phyloP scores from a whole-genome alignment of 2,113 vertebrate species.

The Himantopus leucocephalus region DNA sequence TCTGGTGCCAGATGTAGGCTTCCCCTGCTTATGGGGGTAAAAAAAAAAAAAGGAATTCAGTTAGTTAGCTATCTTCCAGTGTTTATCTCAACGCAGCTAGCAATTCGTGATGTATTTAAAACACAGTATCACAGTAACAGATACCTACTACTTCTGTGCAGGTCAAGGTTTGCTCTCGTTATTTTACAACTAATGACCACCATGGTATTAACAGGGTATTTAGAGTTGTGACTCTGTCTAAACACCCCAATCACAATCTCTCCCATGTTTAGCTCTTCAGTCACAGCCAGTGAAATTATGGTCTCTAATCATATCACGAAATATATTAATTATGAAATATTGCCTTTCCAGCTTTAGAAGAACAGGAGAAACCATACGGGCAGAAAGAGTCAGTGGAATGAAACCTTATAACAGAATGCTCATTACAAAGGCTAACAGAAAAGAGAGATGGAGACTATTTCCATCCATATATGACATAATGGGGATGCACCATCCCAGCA shows the following conservation, averaged over 20 bases:
- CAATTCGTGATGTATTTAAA: background rate
- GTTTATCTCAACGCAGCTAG: background rate
- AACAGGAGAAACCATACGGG: background rate
- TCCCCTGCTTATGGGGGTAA: background rate
- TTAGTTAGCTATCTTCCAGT: background rate
- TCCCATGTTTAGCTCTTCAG: background rate
- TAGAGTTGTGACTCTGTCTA: background rate
- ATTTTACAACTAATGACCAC: background rate
- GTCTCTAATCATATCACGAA: background rate
- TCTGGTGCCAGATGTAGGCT: background rate
- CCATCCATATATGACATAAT: rapidly evolving
- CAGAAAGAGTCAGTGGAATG: background rate
- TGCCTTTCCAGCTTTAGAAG: background rate
- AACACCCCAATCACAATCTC: background rate
- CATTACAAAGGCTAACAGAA: background rate
- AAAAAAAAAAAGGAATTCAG: background rate
- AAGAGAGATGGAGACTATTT: background rate
- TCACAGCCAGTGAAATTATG: background rate
- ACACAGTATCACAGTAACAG: background rate
- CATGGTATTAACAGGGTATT: background rate
- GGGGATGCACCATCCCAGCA: background rate
- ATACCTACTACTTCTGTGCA: background rate
- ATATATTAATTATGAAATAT: background rate
- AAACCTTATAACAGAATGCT: background rate
- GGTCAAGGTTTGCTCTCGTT: background rate